phyloP scores from a whole-genome alignment of 2,113 vertebrate genomes.

The Varanus komodoensis region DNA sequence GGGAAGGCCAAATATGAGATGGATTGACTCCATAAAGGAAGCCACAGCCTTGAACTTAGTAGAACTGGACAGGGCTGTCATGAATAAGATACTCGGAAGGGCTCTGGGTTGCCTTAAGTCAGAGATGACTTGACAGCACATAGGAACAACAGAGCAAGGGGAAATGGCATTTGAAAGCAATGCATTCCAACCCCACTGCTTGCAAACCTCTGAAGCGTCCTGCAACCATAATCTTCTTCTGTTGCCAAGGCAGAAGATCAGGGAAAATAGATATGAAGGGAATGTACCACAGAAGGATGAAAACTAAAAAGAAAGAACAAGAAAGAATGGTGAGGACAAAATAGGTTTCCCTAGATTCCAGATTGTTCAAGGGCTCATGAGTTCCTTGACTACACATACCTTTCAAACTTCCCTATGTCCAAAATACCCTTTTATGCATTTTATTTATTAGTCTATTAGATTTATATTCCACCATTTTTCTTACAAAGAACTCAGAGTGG shows the following conservation, averaged over 20 bases:
- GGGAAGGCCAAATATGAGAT: too few relatives aligned
- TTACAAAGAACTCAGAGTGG: too few relatives aligned
- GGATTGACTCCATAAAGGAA: too few relatives aligned
- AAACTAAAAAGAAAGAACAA: not conserved
- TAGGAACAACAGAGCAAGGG: too few relatives aligned
- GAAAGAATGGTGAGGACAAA: not conserved
- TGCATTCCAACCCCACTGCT: not conserved
- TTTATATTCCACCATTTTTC: too few relatives aligned
- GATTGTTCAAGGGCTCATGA: not conserved
- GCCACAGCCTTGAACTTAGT: too few relatives aligned
- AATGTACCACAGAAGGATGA: not conserved
- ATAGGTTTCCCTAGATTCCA: not conserved
- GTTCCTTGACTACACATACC: too few relatives aligned
- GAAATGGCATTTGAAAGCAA: not conserved
- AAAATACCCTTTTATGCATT: not conserved
- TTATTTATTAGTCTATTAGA: too few relatives aligned
- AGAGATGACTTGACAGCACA: too few relatives aligned
- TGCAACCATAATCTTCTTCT: not conserved
- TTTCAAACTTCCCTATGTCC: not conserved
- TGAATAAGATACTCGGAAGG: too few relatives aligned
- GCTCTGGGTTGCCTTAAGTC: too few relatives aligned
- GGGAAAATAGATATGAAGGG: not conserved
- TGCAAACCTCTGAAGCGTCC: not conserved
- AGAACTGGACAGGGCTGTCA: too few relatives aligned
- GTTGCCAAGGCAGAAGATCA: conserved; percentile 6